phyloP scores from a whole-genome alignment of 2,888 invertebrate genomes.

The Reticulitermes lucifugus region DNA sequence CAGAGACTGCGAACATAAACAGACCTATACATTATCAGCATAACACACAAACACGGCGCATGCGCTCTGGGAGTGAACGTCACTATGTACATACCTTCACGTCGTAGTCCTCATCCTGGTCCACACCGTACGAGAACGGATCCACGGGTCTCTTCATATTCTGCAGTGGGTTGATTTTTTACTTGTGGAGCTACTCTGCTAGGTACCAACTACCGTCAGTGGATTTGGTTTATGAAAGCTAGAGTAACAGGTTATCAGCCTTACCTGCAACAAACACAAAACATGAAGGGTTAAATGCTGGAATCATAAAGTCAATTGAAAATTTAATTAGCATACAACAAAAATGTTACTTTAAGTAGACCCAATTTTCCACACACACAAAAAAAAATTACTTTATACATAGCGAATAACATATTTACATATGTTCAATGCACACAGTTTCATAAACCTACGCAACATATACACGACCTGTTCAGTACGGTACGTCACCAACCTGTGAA shows the following conservation, averaged over 20 bases:
- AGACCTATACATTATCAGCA: too few relatives aligned
- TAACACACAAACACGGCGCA: background rate
- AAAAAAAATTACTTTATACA: too few relatives aligned
- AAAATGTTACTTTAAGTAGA: too few relatives aligned
- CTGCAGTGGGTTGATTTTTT: background rate
- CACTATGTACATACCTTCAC: slow-evolving; percentile 2
- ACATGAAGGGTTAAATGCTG: background rate
- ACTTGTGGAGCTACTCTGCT: background rate
- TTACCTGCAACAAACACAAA: slow-evolving; percentile 45
- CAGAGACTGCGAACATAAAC: too few relatives aligned
- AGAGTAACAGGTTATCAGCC: slow-evolving; percentile 36
- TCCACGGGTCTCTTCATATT: slow-evolving; percentile 46
- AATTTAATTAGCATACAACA: background rate
- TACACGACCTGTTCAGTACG: too few relatives aligned
- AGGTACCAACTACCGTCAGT: background rate
- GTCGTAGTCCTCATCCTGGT: slow-evolving; percentile 7
- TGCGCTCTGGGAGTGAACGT: background rate
- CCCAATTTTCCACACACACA: too few relatives aligned
- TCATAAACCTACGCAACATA: too few relatives aligned
- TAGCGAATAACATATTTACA: too few relatives aligned
- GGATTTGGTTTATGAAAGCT: slow-evolving; percentile 23
- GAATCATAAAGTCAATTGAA: background rate
- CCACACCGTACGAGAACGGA: background rate
- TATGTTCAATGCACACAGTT: too few relatives aligned
- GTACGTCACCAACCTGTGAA: too few relatives aligned